These are phyloP conservation scores for Leucosticte australis DNA, from an alignment of 2,113 vertebrate genomes.

Conservation along the genomic window DNA sequence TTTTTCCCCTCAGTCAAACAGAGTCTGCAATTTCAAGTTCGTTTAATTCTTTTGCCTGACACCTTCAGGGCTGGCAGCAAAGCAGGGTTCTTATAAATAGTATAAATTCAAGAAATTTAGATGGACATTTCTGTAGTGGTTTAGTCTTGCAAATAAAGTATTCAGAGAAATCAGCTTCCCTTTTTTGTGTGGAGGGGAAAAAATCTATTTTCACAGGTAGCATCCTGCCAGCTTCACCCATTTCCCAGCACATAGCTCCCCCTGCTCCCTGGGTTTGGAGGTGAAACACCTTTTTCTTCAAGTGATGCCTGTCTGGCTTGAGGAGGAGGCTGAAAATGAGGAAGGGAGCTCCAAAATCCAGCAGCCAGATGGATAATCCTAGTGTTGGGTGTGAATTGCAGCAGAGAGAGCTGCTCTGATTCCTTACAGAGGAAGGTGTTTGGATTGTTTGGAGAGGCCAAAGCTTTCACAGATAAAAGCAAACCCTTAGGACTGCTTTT, in stretches of 20 bases:
- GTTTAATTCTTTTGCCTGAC: not conserved
- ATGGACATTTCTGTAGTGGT: not conserved
- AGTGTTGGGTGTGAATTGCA: not conserved
- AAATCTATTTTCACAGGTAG: not conserved
- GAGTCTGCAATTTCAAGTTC: not conserved
- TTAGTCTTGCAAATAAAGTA: not conserved
- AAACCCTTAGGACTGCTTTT: not conserved
- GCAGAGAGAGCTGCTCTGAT: not conserved
- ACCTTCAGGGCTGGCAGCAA: not conserved
- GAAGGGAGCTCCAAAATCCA: not conserved
- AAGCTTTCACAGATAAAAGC: not conserved
- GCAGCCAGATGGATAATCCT: not conserved
- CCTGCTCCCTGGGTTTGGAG: not conserved
- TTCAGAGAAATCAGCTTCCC: not conserved
- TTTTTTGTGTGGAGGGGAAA: not conserved
- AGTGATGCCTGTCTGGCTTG: not conserved
- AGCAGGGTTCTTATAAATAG: not conserved
- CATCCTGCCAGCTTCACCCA: not conserved
- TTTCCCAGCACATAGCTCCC: accelerated
- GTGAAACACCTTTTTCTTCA: not conserved
- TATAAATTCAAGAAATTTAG: not conserved
- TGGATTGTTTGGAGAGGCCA: not conserved
- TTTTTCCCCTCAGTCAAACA: not conserved
- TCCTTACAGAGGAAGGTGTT: not conserved
- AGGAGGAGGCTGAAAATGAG: not conserved